Base-by-base conservation (phyloP, 1,140 invertebrate genomes). In the Gonioctena quinquepunctata region DNA sequence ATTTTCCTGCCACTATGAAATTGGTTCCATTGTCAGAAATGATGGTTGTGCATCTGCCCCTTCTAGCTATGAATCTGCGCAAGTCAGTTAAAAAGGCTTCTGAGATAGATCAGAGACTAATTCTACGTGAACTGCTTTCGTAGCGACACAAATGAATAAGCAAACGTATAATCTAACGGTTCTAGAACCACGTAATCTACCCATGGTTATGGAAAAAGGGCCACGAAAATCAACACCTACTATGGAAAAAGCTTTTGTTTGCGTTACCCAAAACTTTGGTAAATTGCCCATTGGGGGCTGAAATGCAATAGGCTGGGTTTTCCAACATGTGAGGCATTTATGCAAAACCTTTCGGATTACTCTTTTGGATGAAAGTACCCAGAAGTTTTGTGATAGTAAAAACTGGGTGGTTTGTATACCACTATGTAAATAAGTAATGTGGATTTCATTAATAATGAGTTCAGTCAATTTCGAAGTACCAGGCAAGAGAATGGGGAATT, bases 1-100 rank as follows among this genome's bases (percentile, higher is more conserved):
- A 66, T 1, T 66, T 65, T 50, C 79, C 69, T 22, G 79, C 79
- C n/a, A n/a, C n/a, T n/a, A 78, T 54, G 62, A 84, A 84, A 62
- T 80, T 83, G 0, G 78, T 81, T 0, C 77, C 83, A 65, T 80
- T 79, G 69, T 84, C 84, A 18, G 64, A 69, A 66, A 77, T 79
- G 0, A 85, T 72, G 3, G 56, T 59, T 0, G 27, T 16, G 8
- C 76, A 77, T 26, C 70, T 13, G 21, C 68, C 70, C 33, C 70
- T 22, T 13, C 70, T 25, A 3, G 60, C 28, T 25, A 69, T 23
- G 57, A 72, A 72, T 57, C 70, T 8, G 13, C 68, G 60, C 11
- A 72, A 56, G 5, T 27, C 33, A 6, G 70, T 50, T 16, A 72
- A 33, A 42, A 69, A 72, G 8, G 68, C 52, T 56, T 68, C 56